phyloP scores from a whole-genome alignment of 2,888 invertebrate species.

The Pachymerium ferrugineum region DNA sequence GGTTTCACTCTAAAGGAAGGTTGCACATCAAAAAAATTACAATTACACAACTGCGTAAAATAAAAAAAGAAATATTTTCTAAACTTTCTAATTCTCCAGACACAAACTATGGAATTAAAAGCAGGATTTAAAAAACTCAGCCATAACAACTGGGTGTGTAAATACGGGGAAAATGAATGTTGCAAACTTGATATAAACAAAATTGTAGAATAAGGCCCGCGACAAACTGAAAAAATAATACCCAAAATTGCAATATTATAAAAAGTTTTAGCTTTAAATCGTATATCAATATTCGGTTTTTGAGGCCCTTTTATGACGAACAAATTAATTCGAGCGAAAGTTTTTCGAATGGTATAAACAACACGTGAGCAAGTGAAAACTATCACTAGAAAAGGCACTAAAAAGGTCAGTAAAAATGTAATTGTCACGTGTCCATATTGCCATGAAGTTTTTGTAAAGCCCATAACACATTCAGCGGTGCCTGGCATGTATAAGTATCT shows the following conservation, averaged over 20 bases:
- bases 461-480: constrained; percentile 40
- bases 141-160: constrained; percentile 38
- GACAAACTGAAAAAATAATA: constrained; percentile 41
- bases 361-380: constrained; percentile 41
- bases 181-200: constrained; percentile 37
- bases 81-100: constrained; percentile 42
- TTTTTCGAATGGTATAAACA: constrained; percentile 40
- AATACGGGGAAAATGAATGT: constrained; percentile 20
- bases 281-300: constrained; percentile 35
- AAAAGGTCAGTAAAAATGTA: constrained; percentile 38
- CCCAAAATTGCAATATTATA: constrained; percentile 43
- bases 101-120: constrained; percentile 43
- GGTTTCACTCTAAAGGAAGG: background rate
- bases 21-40: background rate
- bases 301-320: too few species aligned
- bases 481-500: constrained; percentile 20
- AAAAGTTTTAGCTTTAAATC: constrained; percentile 43
- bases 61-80: background rate
- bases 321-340: constrained; percentile 37
- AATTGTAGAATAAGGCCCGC: constrained; percentile 41
- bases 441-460: background rate
- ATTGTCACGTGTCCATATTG: constrained; percentile 37
- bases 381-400: constrained; percentile 41
- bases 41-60: background rate
- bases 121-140: constrained; percentile 42